These are phyloP conservation scores for Cybosia mesomella DNA, from an alignment of 2,888 invertebrate genomes.

Conservation along the genomic window DNA sequence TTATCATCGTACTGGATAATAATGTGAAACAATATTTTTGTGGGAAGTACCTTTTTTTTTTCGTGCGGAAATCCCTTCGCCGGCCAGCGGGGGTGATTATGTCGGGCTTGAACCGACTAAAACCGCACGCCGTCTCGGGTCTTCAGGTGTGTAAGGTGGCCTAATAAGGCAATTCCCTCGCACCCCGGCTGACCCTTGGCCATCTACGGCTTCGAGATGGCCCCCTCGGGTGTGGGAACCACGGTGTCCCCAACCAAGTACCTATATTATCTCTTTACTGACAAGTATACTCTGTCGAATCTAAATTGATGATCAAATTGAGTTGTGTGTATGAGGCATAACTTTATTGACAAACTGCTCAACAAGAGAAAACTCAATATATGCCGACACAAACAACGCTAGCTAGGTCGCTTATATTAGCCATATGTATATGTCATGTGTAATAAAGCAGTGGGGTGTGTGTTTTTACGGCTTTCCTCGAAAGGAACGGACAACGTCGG, in stretches of 20 bases:
- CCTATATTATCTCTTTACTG: not conserved
- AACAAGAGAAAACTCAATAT: conserved; percentile 34
- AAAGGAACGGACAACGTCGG: conserved; percentile 31
- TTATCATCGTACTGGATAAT: not conserved
- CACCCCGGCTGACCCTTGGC: too few relatives aligned
- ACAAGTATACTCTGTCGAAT: not conserved
- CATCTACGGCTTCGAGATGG: too few relatives aligned
- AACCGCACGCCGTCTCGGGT: too few relatives aligned
- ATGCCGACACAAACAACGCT: conserved; percentile 41
- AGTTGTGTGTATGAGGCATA: conserved; percentile 14
- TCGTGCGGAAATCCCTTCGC: too few relatives aligned
- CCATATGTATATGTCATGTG: conserved; percentile 66
- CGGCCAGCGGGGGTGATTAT: too few relatives aligned
- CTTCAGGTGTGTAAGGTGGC: too few relatives aligned
- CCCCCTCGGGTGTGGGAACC: too few relatives aligned
- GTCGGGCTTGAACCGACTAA: too few relatives aligned
- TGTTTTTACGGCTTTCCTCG: conserved; percentile 60
- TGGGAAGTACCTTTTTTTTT: too few relatives aligned
- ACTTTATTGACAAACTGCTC: conserved; percentile 39
- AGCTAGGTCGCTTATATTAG: conserved; percentile 57
- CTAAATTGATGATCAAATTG: not conserved
- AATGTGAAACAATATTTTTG: too few relatives aligned
- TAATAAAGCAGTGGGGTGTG: conserved; percentile 66
- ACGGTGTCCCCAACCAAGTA: too few relatives aligned
- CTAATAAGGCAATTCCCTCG: too few relatives aligned